A percentile compares a stretch with the other conserved stretches of the same genome.
phyloP scores from a whole-genome alignment of 2,113 vertebrate genomes.

The Entelurus aequoreus region DNA sequence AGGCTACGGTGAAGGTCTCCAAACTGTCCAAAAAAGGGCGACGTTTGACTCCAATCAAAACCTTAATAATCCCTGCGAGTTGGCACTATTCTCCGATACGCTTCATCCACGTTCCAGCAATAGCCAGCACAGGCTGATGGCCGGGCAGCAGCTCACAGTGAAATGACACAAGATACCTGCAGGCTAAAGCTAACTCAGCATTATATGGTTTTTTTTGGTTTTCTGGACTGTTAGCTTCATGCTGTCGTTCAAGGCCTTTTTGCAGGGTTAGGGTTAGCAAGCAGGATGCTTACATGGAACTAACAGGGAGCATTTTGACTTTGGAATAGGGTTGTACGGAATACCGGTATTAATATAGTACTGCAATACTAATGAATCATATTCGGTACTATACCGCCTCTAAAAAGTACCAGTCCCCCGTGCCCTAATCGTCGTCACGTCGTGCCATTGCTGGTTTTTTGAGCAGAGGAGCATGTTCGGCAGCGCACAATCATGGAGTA shows the following conservation, averaged over 20 bases:
- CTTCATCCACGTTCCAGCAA: constrained; percentile 15
- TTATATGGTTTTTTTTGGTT: constrained; percentile 8
- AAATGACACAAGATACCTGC: constrained; percentile 44
- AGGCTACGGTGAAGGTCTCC: constrained; percentile 30
- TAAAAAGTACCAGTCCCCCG: too few species aligned
- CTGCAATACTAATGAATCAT: too few species aligned
- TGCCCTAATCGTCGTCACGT: too few species aligned
- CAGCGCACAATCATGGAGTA: too few species aligned
- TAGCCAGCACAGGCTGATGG: constrained; percentile 41
- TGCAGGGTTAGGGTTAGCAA: constrained; percentile 23
- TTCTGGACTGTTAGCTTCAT: constrained; percentile 26
- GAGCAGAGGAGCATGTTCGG: too few species aligned
- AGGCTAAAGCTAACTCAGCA: constrained; percentile 35
- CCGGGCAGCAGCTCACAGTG: constrained; percentile 29
- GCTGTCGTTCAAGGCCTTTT: constrained; percentile 40
- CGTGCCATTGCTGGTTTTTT: too few species aligned
- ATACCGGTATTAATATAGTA: too few species aligned
- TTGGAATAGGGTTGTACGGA: too few species aligned
- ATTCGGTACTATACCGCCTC: too few species aligned
- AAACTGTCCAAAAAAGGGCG: constrained; percentile 31
- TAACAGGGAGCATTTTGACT: too few species aligned
- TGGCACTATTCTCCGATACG: constrained; percentile 51
- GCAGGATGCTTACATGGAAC: neutral
- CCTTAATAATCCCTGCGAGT: constrained; percentile 45
- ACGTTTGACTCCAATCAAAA: constrained; percentile 48